phyloP scores from a whole-genome alignment of 2,888 invertebrate genomes.

The Callimorpha dominula region DNA sequence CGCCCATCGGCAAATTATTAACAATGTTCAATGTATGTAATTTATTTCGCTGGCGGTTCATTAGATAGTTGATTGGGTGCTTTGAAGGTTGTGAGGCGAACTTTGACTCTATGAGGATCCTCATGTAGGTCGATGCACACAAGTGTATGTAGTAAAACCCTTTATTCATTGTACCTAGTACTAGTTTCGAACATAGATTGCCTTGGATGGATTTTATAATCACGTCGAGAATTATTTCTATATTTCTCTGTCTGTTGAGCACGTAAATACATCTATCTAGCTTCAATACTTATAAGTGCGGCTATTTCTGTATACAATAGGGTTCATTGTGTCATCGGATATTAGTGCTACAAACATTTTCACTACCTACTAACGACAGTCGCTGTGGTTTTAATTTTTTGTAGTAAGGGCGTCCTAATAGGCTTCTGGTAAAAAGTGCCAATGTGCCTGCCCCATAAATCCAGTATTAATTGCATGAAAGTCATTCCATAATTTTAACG shows the following conservation, averaged over 20 bases:
- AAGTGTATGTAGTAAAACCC: slow-evolving; percentile 46
- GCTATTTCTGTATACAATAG: not conserved
- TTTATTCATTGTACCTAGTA: slow-evolving; percentile 41
- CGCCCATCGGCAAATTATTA: slow-evolving; percentile 49
- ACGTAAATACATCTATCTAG: too few species aligned
- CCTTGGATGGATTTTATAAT: slow-evolving; percentile 3
- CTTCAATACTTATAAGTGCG: not conserved
- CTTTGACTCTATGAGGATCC: slow-evolving; percentile 73
- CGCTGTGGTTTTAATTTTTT: too few species aligned
- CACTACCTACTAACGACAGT: too few species aligned
- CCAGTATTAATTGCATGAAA: too few species aligned
- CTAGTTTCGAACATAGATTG: slow-evolving; percentile 18
- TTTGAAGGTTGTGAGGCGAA: slow-evolving; percentile 76
- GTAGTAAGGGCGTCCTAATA: too few species aligned
- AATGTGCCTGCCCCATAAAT: too few species aligned
- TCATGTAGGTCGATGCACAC: slow-evolving; percentile 55
- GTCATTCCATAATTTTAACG: not conserved
- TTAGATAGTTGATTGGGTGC: slow-evolving; percentile 82
- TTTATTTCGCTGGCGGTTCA: slow-evolving; percentile 60
- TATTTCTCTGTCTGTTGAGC: not conserved
- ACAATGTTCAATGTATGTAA: slow-evolving; percentile 53
- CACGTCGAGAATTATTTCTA: slow-evolving; percentile 1
- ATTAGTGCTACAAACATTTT: not conserved
- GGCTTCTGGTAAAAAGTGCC: too few species aligned
- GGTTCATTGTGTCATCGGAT: not conserved